Percentiles rank a stretch among this genome's conserved stretches.
Evolutionary conservation across 2,797 vertebrate genomes (phyloP).

Genomic region (Prunella strophiata): DNA sequence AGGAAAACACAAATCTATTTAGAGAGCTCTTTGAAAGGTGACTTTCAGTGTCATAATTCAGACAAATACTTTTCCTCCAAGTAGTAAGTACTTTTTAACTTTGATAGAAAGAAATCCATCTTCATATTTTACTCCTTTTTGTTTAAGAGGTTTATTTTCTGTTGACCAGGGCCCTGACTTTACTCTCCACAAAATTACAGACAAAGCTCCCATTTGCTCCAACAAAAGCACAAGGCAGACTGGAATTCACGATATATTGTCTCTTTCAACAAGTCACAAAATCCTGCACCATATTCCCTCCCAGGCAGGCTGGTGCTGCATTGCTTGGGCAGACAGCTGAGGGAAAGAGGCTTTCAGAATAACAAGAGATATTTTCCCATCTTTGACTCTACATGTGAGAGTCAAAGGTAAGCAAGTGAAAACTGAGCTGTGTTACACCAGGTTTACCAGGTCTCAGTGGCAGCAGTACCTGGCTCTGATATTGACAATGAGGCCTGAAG

Average conservation of each 20-base stretch:
- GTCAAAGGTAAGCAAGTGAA: neutral
- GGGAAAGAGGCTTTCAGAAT: neutral
- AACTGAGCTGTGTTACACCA: neutral
- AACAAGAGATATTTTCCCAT: neutral
- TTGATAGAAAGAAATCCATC: neutral
- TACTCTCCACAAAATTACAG: neutral
- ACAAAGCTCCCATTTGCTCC: neutral
- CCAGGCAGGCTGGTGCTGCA: no score
- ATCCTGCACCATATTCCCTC: neutral
- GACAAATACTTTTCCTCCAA: neutral
- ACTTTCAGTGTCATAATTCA: neutral
- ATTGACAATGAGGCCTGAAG: neutral
- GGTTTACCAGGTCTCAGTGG: neutral
- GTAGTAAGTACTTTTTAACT: neutral
- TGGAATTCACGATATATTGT: fast-evolving
- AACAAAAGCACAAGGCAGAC: neutral
- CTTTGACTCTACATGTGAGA: neutral
- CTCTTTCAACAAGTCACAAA: neutral
- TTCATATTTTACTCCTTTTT: neutral
- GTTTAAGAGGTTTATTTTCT: neutral
- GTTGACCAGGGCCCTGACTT: fast-evolving
- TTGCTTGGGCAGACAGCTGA: neutral
- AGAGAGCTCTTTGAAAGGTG: neutral
- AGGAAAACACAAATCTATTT: neutral
- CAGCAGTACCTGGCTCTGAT: neutral